phyloP scores from a whole-genome alignment of 2,888 invertebrate species.

The Tiliacea citrago region DNA sequence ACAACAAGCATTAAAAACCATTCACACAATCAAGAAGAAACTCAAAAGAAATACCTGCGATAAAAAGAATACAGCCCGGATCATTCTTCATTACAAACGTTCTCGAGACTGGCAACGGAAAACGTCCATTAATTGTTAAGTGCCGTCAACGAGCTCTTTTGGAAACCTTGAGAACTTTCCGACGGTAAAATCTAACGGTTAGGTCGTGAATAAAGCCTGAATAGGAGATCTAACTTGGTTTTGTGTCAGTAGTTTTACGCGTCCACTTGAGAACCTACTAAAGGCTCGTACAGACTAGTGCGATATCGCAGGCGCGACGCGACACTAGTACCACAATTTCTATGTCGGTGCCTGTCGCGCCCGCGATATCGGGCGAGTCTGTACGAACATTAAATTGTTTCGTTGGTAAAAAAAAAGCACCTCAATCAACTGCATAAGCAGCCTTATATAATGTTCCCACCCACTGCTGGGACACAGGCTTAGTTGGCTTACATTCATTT shows the following conservation, averaged over 20 bases:
- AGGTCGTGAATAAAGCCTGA: not conserved
- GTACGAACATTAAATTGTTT: no score
- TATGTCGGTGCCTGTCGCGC: no score
- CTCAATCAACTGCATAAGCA: not conserved
- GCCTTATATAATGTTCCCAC: not conserved
- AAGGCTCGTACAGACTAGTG: no score
- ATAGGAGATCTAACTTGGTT: not conserved
- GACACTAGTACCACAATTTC: no score
- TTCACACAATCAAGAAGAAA: not conserved
- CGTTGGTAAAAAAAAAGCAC: not conserved
- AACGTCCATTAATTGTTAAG: slow-evolving; percentile 58
- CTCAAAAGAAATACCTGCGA: slow-evolving; percentile 16
- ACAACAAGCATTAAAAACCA: not conserved
- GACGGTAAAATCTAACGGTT: slow-evolving; percentile 11
- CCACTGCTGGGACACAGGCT: not conserved
- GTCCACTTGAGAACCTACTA: not conserved
- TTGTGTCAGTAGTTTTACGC: not conserved
- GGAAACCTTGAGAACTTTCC: slow-evolving; percentile 27
- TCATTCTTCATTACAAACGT: slow-evolving; percentile 57
- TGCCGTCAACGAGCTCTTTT: slow-evolving; percentile 36
- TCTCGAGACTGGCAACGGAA: slow-evolving; percentile 29
- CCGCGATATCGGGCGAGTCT: no score
- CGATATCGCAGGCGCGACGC: no score
- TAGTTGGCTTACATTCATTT: not conserved
- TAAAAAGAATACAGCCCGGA: slow-evolving; percentile 27